Conservation (phyloP, 1,140 invertebrate species). For the Pissodes strobi region DNA sequence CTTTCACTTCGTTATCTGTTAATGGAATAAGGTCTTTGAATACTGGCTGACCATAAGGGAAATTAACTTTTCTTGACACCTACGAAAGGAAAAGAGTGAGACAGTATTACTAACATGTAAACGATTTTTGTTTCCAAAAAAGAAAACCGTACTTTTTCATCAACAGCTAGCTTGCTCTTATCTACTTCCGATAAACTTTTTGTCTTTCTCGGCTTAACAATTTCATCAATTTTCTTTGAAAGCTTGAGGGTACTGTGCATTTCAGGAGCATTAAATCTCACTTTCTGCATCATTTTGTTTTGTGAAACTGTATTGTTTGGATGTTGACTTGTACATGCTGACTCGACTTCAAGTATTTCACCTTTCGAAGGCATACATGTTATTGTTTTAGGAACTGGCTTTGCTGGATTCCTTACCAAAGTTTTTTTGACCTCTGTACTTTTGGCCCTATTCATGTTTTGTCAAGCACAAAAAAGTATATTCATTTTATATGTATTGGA, state of each 20-base stretch:
- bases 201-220: slow-evolving; percentile 31
- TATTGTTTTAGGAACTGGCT: slow-evolving; percentile 16
- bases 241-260: slow-evolving; percentile 37
- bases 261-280: slow-evolving; percentile 39
- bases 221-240: slow-evolving; percentile 40
- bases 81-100: slow-evolving; percentile 33
- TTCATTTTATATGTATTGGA: too few relatives aligned
- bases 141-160: slow-evolving; percentile 42
- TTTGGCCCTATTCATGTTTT: slow-evolving; percentile 22
- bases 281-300: neutral
- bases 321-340: neutral
- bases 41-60: slow-evolving; percentile 42
- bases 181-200: slow-evolving; percentile 36
- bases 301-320: neutral
- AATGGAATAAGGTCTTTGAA: slow-evolving; percentile 49
- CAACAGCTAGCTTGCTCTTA: slow-evolving; percentile 32
- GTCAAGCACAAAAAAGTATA: too few relatives aligned
- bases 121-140: neutral
- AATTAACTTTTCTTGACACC: slow-evolving; percentile 47
- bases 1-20: slow-evolving; percentile 21
- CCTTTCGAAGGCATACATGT: neutral
- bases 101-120: neutral
- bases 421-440: slow-evolving; percentile 24
- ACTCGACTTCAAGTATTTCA: neutral
- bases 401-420: slow-evolving; percentile 41